Evolutionary conservation across 2,888 invertebrate species (phyloP).

Genomic region (Oithona nana): DNA sequence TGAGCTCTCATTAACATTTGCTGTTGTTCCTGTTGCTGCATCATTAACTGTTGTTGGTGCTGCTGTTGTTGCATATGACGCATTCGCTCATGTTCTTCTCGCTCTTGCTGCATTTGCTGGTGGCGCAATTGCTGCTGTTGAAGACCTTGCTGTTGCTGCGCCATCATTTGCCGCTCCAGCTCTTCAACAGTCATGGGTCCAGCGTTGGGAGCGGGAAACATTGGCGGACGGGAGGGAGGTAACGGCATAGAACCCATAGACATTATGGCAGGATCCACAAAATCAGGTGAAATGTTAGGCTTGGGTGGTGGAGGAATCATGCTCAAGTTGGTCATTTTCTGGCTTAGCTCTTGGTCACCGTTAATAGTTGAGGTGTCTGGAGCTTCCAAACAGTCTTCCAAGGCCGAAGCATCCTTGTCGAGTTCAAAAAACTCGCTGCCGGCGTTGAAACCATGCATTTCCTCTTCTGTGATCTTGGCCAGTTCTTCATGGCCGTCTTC

Average conservation of each 20-base stretch:
- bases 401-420: neutral
- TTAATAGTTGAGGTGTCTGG: neutral
- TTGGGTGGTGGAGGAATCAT: neutral
- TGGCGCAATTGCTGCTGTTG: constrained; percentile 11
- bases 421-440: neutral
- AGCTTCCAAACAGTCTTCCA: neutral
- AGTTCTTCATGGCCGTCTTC: constrained; percentile 40
- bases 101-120: constrained; percentile 9
- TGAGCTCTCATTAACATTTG: neutral
- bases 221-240: neutral
- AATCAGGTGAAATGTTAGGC: neutral
- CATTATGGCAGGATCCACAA: constrained; percentile 14
- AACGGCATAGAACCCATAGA: constrained; percentile 9
- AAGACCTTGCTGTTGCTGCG: constrained; percentile 24
- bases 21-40: constrained; percentile 11
- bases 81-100: constrained; percentile 19
- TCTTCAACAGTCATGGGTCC: constrained; percentile 54
- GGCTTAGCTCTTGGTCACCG: neutral
- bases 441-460: constrained; percentile 20
- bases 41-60: constrained; percentile 5
- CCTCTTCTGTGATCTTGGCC: constrained; percentile 39
- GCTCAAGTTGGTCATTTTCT: neutral
- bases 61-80: constrained; percentile 10
- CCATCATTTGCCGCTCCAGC: constrained; percentile 45
- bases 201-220: constrained; percentile 24